phyloP scores from a whole-genome alignment of 92 coral and sea anemone genomes.

The Paramuricea clavata region DNA sequence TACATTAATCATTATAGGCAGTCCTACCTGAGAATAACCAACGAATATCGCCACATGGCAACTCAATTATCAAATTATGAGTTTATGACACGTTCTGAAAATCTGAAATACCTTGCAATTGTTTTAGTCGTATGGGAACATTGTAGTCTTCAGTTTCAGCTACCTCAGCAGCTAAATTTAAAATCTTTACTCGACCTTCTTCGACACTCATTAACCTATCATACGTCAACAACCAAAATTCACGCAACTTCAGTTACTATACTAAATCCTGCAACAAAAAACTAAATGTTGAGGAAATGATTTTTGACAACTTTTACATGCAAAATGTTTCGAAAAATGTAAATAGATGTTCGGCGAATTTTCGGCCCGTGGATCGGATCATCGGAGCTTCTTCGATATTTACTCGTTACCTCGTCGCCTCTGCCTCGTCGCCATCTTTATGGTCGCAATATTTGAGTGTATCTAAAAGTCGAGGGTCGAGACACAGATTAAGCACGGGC shows the following conservation, averaged over 20 bases:
- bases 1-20: no score
- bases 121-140: conserved; percentile 83
- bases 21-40: no score
- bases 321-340: not conserved
- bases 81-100: not conserved
- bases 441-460: no score
- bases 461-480: no score
- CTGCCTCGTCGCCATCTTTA: no score
- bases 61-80: no score
- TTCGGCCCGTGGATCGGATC: not conserved
- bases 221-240: not conserved
- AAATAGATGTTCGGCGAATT: not conserved
- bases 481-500: no score
- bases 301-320: not conserved
- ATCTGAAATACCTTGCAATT: conserved; percentile 77
- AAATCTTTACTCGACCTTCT: conserved; percentile 76
- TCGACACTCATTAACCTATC: conserved; percentile 49
- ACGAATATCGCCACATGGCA: no score
- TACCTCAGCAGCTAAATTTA: conserved; percentile 96
- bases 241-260: no score
- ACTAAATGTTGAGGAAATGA: not conserved
- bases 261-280: not conserved
- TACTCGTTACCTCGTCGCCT: not conserved
- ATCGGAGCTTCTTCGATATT: not conserved
- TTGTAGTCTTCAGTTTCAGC: conserved; percentile 95